Evolutionary conservation across 53 echinoderm and acorn worm genomes (phyloP), one percentile per base, ranked within the genome.

Genomic region (Stichopus horrens): DNA sequence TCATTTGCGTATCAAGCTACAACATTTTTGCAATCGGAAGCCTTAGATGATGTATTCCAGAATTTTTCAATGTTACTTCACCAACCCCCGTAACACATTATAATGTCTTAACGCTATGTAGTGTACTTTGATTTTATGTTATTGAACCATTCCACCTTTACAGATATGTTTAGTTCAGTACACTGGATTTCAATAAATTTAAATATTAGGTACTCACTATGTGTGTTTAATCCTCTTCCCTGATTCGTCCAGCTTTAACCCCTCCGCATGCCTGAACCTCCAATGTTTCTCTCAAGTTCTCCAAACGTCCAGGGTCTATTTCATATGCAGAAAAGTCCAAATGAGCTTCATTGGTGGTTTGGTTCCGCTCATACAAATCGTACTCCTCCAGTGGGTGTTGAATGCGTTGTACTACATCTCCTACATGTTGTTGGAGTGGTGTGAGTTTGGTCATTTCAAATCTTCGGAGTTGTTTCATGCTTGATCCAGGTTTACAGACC

Each of bases 191-290:
- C 37, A 37, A 37, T 37, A 37, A 37, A 37, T 37, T 37, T 37
- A 37, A 37, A 37, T 37, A 37, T 37, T 37, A 37, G 37, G 37
- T 37, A 37, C 37, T 37, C 37, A 37, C 37, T 0, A 37, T 37
- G 37, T 37, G 37, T 37, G 37, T 37, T 66, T 59, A 85, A 23
- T 85, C 60, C 67, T 85, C 85, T 18, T 85, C 85, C 59, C 65
- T 85, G 13, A 85, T 85, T 8, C 60, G 65, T 4, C 58, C 85
- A 4, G 85, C 85, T 67, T 85, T 85, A 10, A 85, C 85, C 2
- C 85, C 85, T 37, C 85, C 85, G 9, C 85, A 85, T 23, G 85
- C 85, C 85, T 85, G 23, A 10, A 85, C 85, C 67, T 85, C 85
- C 16, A 85, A 52, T 53, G 85, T 23, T 85, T 85, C 85, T 67